Evolutionary conservation across 2,888 invertebrate genomes (phyloP).

Genomic region (Tetrapedia diversipes): DNA sequence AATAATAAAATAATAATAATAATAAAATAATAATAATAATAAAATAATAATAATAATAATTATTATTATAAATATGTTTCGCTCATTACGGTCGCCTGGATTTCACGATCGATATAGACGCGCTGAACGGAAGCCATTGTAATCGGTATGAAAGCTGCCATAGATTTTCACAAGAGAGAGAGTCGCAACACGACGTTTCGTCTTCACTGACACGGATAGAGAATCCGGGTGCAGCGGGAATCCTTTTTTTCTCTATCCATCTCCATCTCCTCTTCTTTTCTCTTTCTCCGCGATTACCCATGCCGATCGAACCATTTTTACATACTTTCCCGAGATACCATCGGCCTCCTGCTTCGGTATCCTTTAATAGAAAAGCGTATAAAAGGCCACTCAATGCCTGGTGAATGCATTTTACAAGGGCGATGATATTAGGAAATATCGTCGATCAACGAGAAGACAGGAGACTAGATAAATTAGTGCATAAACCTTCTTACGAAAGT

Average conservation of each 20-base stretch:
- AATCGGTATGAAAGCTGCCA: slow-evolving; percentile 67
- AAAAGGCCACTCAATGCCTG: too few relatives aligned
- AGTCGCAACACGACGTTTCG: slow-evolving; percentile 67
- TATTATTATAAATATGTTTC: slow-evolving; percentile 34
- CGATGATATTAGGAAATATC: too few relatives aligned
- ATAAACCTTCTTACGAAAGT: too few relatives aligned
- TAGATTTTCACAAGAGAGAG: slow-evolving; percentile 71
- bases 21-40: too few relatives aligned
- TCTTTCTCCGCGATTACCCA: slow-evolving; percentile 18
- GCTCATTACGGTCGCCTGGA: slow-evolving; percentile 45
- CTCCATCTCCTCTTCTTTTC: slow-evolving; percentile 3
- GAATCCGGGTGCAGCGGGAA: slow-evolving; percentile 63
- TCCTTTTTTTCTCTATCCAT: slow-evolving; percentile 3
- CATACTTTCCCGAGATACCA: slow-evolving; percentile 41
- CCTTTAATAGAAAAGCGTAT: slow-evolving; percentile 23
- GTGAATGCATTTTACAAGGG: too few relatives aligned
- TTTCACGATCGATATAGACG: slow-evolving; percentile 59
- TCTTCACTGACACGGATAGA: slow-evolving; percentile 70
- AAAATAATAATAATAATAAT: too few relatives aligned
- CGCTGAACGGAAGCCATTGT: slow-evolving; percentile 66
- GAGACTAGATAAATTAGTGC: too few relatives aligned
- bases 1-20: too few relatives aligned
- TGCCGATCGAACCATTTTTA: slow-evolving; percentile 49
- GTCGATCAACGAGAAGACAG: too few relatives aligned
- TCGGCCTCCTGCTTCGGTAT: slow-evolving; percentile 28